Base-by-base conservation (phyloP, 2,113 vertebrate species). In the Salvelinus sp. region DNA sequence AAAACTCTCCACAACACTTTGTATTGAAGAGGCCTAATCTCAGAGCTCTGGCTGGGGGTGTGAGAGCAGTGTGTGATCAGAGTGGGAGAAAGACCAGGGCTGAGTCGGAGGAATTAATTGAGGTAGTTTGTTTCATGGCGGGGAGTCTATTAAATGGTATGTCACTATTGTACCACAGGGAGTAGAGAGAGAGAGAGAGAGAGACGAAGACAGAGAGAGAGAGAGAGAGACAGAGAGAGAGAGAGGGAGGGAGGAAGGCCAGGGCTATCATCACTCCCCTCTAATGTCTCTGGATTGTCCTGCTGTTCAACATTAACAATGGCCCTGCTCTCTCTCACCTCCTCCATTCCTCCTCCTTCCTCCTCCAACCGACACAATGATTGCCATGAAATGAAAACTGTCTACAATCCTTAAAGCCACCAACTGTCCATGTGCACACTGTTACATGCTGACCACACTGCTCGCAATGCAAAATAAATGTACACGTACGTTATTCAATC, bases 101-200 rank as follows among this genome's bases (percentile, higher is more conserved):
- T 28, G 73, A 87, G 90, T 87, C 80, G 47, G 85, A 91, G 86
- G 89, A 92, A 92, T 93, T 93, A 92, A 93, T 92, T 92, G 92
- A 92, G 89, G 91, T 91, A 92, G 90, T 93, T 93, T 93, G 92
- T 92, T 93, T 92, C 91, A 92, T 90, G 89, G 87, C 84, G 75
- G 89, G 90, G 84, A 92, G 91, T 92, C 91, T 91, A 93, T 93
- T 93, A 92, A 92, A 92, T 92, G 91, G 90, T 90, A 91, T 92
- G 92, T 93, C 91, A 92, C 91, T 84, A 83, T 79, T 86, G 33
- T 38, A 10, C 28, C 13, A 23, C 6, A 27, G 18, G 12, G 27
- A 22, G 65, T 7, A 38, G 69, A 72, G 47, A 67, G 47, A 64
- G 62, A 47, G 75, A 75, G 28, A 57, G 28, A 70, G 47, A 25